Percentiles rank a stretch among this genome's conserved stretches.
These are phyloP conservation scores for Clarias magur DNA, from an alignment of 2,113 vertebrate species.

Conservation along the genomic window DNA sequence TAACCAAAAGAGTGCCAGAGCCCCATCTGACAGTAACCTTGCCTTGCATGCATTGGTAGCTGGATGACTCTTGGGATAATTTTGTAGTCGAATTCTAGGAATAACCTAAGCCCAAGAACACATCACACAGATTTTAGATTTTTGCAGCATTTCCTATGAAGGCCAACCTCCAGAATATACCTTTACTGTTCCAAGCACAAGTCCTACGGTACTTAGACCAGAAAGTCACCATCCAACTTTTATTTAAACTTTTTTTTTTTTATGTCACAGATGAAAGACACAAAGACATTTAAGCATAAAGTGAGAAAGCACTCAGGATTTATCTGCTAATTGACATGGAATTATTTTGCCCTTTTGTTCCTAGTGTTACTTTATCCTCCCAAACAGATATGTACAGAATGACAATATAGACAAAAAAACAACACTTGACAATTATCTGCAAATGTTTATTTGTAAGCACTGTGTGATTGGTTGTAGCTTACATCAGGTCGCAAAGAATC, in stretches of 20 bases:
- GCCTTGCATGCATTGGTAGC: background rate
- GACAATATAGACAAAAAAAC: background rate
- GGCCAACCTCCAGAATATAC: background rate
- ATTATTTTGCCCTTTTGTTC: background rate
- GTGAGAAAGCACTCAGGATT: background rate
- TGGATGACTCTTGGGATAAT: background rate
- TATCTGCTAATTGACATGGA: background rate
- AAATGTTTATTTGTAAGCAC: conserved; percentile 5
- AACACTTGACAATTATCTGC: background rate
- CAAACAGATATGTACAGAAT: background rate
- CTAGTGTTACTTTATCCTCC: background rate
- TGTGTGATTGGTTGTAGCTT: conserved; percentile 2
- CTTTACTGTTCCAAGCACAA: background rate
- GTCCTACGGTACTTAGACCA: background rate
- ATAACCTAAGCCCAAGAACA: background rate
- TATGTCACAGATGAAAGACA: background rate
- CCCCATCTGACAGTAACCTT: background rate
- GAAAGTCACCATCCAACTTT: background rate
- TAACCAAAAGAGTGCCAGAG: background rate
- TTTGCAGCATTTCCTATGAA: background rate
- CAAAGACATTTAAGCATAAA: background rate
- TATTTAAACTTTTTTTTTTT: background rate
- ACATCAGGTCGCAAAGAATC: background rate
- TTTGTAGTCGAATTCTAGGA: background rate
- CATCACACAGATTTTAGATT: background rate